Evolutionary conservation across 2,797 vertebrate species (phyloP), one percentile per base, ranked within the genome.

Genomic region (Todus mexicanus): DNA sequence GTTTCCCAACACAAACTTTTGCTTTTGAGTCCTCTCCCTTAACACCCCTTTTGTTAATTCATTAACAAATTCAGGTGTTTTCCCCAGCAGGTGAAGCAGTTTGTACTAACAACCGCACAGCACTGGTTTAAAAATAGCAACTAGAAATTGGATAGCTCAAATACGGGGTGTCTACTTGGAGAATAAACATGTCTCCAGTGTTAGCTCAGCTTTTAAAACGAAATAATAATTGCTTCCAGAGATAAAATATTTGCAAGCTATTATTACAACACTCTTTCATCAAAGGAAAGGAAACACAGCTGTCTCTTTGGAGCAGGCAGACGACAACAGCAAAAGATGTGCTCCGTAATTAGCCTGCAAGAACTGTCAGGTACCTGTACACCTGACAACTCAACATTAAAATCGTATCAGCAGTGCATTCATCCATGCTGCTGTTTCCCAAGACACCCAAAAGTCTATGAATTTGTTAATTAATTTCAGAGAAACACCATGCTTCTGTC

Each of bases 141-240:
- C 6, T 4, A 77, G 69, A 87, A 69, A 71, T 75, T 38, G 61
- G 75, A 87, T 68, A 77, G 74, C 73, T 74, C 51, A 60, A 87
- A 85, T 43, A 50, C 31, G 56, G 73, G 7, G 76, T 94, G 63
- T 93, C 84, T 92, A 11, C 88, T 90, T 66, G 75, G 63, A 91
- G n/a, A 89, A 64, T 69, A 89, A 91, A 87, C 50, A 57, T 22
- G 75, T 93, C 82, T 89, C 47, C 80, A 57, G 50, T 65, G 84
- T 92, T 94, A 92, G 86, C 65, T 94, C 75, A 94, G 89, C 89
- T 88, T 77, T 95, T 93, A 85, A 94, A 96, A 80, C 91, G 92
- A 94, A 80, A 48, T 60, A 71, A 78, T 94, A 87, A 91, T 93
- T 96, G 74, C 66, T 96, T 93, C 60, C 93, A 93, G 92, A 73